phyloP scores from a whole-genome alignment of 2,888 invertebrate genomes.

The Zaprionus bogoriensis region DNA sequence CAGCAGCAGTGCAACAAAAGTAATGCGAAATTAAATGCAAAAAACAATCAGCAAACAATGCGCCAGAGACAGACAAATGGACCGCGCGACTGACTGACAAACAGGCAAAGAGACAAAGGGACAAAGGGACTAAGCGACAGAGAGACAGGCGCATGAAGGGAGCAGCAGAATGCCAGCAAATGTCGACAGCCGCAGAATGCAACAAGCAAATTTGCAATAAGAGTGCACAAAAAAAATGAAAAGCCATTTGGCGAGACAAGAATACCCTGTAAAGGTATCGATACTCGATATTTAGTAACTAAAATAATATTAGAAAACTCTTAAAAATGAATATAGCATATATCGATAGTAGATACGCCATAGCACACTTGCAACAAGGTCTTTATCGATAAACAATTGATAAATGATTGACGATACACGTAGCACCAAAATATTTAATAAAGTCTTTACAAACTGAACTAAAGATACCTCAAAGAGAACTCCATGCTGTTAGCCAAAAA shows the following conservation, averaged over 20 bases:
- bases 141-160: not conserved
- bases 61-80: not conserved
- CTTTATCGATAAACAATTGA: too few relatives aligned
- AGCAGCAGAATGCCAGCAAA: constrained; percentile 19
- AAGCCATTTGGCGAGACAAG: not conserved
- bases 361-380: too few relatives aligned
- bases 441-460: too few relatives aligned
- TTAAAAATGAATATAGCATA: too few relatives aligned
- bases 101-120: not conserved
- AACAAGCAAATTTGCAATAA: constrained; percentile 39
- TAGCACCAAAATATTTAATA: too few relatives aligned
- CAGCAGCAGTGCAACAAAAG: constrained; percentile 53
- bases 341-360: too few relatives aligned
- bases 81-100: not conserved
- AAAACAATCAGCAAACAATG: constrained; percentile 55
- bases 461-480: too few relatives aligned
- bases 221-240: constrained; percentile 7
- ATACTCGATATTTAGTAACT: too few relatives aligned
- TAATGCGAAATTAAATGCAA: constrained; percentile 71
- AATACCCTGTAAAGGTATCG: constrained; percentile 19
- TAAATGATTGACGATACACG: too few relatives aligned
- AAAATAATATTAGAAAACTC: too few relatives aligned
- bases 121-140: constrained; percentile 10
- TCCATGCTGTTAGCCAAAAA: too few relatives aligned
- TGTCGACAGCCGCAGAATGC: constrained; percentile 58